Conservation (phyloP, 2,113 vertebrate genomes). For the Collichthys lucidus region DNA sequence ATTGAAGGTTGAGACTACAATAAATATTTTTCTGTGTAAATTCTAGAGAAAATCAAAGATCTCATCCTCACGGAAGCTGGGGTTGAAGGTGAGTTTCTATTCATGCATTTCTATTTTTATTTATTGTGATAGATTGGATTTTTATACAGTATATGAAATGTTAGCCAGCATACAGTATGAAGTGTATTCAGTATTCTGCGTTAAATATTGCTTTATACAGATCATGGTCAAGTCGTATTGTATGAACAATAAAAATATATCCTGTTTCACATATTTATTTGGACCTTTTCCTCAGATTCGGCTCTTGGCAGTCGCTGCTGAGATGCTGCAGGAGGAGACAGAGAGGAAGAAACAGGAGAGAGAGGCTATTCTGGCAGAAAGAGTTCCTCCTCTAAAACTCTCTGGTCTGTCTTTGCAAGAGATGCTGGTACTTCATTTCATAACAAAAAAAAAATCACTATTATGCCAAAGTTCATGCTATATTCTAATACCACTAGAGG, state of each 20-base stretch:
- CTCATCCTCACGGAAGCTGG: slow-evolving; percentile 67
- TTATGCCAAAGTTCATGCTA: too few species aligned
- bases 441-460: neutral
- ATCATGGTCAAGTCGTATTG: neutral
- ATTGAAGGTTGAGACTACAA: neutral
- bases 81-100: slow-evolving; percentile 63
- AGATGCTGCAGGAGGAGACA: slow-evolving; percentile 70
- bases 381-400: slow-evolving; percentile 60
- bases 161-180: neutral
- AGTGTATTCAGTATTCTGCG: neutral
- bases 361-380: slow-evolving; percentile 60
- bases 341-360: slow-evolving; percentile 62
- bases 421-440: slow-evolving; percentile 53
- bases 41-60: slow-evolving; percentile 73
- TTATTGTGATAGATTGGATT: neutral
- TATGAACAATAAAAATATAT: neutral
- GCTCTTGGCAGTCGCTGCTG: slow-evolving; percentile 66
- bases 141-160: too few species aligned
- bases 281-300: slow-evolving; percentile 57
- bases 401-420: slow-evolving; percentile 66
- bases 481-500: neutral
- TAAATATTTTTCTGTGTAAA: neutral
- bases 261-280: neutral
- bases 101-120: neutral
- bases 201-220: neutral